Base-by-base conservation (phyloP, 2,797 vertebrate genomes). In the Decapterus maruadsi region DNA sequence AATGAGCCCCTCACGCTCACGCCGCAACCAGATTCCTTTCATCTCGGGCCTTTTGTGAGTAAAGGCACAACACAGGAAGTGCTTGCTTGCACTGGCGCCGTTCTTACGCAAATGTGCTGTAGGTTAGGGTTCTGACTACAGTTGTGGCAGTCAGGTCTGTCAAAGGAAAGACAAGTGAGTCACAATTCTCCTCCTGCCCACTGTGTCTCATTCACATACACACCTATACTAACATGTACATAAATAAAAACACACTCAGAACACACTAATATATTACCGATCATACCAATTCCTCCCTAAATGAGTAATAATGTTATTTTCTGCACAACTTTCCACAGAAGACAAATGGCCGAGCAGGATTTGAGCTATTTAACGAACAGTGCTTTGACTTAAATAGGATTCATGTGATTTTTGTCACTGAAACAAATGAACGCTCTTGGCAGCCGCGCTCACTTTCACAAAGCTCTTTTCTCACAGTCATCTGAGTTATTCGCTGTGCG, bases 91-190 rank as follows among this genome's bases (percentile, higher is more conserved):
- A 77, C 76, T 73, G 40, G 69, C 58, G 13, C 50, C 64, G 54
- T 75, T 83, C 70, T 88, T 89, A 89, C 77, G 68, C 76, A 92
- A 91, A 94, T 80, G 78, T 83, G 81, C 91, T 90, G 81, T 62
- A 75, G 71, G 68, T 84, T 81, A 67, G 53, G 67, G 70, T 79
- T 81, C 29, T 66, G 70, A 73, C 61, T 60, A 20, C 31, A 74
- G 61, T 22, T 5, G 1, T 31, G 26, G 55, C 48, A 75, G 75
- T 59, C 36, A 50, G 31, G 40, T 72, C 73, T 84, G 69, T 77
- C 65, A 77, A 58, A 83, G 48, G 60, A 57, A 74, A 68, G 66
- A 55, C 59, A 20, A 48, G 48, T 80, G 90, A 91, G 66, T 90
- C 88, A 90, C 75, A 34, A 80, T 81, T 83, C 60, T 61, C 40